Evolutionary conservation across 2,113 vertebrate genomes (phyloP).

Genomic region (Saccopteryx bilineata): DNA sequence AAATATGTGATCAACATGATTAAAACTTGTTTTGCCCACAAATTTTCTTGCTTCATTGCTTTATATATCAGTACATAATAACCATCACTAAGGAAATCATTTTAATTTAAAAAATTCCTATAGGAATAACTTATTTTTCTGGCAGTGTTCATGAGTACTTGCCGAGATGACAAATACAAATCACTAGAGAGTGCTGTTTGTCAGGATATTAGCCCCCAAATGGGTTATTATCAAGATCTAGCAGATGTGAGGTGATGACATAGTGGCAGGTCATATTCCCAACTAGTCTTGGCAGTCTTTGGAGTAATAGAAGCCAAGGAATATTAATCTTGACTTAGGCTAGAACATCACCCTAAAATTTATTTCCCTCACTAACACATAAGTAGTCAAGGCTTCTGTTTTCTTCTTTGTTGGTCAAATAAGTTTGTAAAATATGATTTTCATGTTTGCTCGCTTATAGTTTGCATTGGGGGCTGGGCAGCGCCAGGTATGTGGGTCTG

Average conservation of each 20-base stretch:
- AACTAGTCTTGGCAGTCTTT: slow-evolving; percentile 68
- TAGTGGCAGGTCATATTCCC: slow-evolving; percentile 58
- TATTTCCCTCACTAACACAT: slow-evolving; percentile 44
- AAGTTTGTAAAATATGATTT: too few relatives aligned
- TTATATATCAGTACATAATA: slow-evolving; percentile 54
- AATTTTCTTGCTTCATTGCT: not conserved
- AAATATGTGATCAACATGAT: not conserved
- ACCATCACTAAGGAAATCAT: slow-evolving; percentile 45
- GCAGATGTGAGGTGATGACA: slow-evolving; percentile 74
- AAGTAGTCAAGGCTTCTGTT: not conserved
- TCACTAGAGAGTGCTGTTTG: slow-evolving; percentile 51
- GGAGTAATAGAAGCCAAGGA: slow-evolving; percentile 51
- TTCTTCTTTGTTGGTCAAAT: not conserved
- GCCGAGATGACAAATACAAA: slow-evolving; percentile 70
- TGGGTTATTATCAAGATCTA: slow-evolving; percentile 63
- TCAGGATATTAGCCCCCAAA: slow-evolving; percentile 58
- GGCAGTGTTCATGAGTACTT: slow-evolving; percentile 62
- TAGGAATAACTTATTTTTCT: slow-evolving; percentile 71
- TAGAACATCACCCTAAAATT: slow-evolving; percentile 28
- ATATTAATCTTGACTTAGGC: slow-evolving; percentile 63
- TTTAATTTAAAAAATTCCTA: slow-evolving; percentile 73
- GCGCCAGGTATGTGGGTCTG: too few relatives aligned
- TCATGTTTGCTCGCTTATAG: too few relatives aligned
- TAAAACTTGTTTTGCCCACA: not conserved
- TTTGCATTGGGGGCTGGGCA: too few relatives aligned